phyloP scores from a whole-genome alignment of 2,113 vertebrate species.

The Gasterosteus aculeatus region DNA sequence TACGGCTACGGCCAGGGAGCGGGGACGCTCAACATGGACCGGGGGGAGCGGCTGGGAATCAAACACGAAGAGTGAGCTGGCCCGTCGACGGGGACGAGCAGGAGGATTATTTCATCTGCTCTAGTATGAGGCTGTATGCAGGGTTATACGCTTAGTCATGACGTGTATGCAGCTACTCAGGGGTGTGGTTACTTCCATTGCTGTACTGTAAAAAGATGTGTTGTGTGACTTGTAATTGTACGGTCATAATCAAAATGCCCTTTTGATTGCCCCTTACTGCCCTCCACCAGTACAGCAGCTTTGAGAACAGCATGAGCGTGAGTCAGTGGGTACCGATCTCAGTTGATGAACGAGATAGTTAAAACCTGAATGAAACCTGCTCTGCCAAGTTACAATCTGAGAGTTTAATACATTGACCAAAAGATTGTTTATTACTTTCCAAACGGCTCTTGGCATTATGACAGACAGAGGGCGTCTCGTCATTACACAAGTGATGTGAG shows the following conservation, averaged over 20 bases:
- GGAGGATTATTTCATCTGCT: not conserved
- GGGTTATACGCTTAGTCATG: not conserved
- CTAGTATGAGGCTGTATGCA: not conserved
- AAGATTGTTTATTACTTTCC: not conserved
- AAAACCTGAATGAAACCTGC: no score
- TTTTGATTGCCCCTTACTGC: not conserved
- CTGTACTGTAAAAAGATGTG: not conserved
- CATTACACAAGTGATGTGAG: not conserved
- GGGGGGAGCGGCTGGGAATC: slow-evolving; percentile 92
- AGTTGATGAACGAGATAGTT: no score
- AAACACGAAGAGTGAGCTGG: slow-evolving; percentile 88
- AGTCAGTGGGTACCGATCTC: not conserved
- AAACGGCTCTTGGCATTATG: not conserved
- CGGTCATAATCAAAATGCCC: not conserved
- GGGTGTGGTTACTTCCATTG: not conserved
- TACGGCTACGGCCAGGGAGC: slow-evolving; percentile 94
- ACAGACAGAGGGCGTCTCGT: not conserved
- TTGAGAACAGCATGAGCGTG: not conserved
- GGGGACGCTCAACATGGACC: slow-evolving; percentile 93
- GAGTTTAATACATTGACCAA: slow-evolving; percentile 1
- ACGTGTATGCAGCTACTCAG: not conserved
- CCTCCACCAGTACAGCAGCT: not conserved
- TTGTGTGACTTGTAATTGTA: not conserved
- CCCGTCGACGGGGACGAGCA: not conserved
- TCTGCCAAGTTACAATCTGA: not conserved